A percentile compares a stretch with the other conserved stretches of the same genome.
Conservation (phyloP, 1,140 invertebrate genomes). For the Trypoxylus dichotomus region DNA sequence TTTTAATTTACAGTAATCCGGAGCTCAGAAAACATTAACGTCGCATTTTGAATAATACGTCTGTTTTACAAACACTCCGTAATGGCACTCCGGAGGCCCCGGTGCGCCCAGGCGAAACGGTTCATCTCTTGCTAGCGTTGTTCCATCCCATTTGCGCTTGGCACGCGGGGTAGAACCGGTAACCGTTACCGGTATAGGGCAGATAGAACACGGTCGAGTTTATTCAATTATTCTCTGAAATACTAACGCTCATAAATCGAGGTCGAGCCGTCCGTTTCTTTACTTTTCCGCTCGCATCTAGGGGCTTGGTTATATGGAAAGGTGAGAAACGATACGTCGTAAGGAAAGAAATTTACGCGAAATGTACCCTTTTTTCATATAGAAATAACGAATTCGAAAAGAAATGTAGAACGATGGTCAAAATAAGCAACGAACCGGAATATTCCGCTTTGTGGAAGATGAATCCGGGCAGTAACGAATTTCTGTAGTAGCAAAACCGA, state of each 20-base stretch:
- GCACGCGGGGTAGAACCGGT: background rate
- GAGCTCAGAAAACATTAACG: conserved; percentile 1
- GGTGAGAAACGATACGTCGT: too few species aligned
- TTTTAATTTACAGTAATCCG: conserved; percentile 5
- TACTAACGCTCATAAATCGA: background rate
- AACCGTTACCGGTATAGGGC: background rate
- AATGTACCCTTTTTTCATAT: background rate
- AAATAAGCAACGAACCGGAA: background rate
- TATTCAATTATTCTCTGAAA: conserved; percentile 3
- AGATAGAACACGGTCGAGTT: background rate
- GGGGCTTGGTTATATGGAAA: background rate
- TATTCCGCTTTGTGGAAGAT: background rate
- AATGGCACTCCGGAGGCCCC: background rate
- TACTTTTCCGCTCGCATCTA: background rate
- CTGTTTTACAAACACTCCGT: background rate
- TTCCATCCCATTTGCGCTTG: background rate
- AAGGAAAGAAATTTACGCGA: too few species aligned
- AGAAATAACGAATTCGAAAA: background rate
- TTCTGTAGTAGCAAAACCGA: too few species aligned
- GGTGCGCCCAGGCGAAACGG: background rate
- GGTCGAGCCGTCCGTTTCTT: background rate
- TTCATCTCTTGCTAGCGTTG: background rate
- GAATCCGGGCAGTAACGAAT: too few species aligned
- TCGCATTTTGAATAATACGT: conserved; percentile 5
- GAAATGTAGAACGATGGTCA: background rate